A percentile compares a stretch with the other conserved stretches of the same genome.
Evolutionary conservation across 1,140 invertebrate genomes (phyloP).

Genomic region (Rhagoletis pomonella): DNA sequence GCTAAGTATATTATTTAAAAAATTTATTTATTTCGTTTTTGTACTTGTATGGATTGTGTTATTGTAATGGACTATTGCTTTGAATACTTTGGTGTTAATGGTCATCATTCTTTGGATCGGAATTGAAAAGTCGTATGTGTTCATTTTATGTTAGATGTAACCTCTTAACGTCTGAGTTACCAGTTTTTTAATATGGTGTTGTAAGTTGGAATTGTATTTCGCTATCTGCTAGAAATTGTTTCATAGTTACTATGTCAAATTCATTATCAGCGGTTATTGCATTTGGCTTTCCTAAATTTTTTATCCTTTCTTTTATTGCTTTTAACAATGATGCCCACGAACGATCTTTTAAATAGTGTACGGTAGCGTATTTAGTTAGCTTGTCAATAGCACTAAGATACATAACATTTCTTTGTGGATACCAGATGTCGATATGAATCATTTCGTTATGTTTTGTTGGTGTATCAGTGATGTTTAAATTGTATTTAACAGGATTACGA

Average conservation of each 20-base stretch:
- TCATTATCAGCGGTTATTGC: not conserved
- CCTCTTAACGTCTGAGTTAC: slow-evolving; percentile 9
- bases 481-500: slow-evolving; percentile 32
- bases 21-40: too few species aligned
- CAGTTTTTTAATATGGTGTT: not conserved
- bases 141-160: slow-evolving; percentile 18
- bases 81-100: too few species aligned
- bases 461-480: slow-evolving; percentile 44
- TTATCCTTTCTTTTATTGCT: slow-evolving; percentile 16
- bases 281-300: slow-evolving; percentile 1
- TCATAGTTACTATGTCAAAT: not conserved
- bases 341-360: slow-evolving; percentile 28
- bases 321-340: slow-evolving; percentile 12
- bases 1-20: too few species aligned
- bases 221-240: not conserved
- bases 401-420: slow-evolving; percentile 43
- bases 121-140: slow-evolving; percentile 6
- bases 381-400: slow-evolving; percentile 47
- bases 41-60: too few species aligned
- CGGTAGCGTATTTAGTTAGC: slow-evolving; percentile 51
- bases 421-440: slow-evolving; percentile 53
- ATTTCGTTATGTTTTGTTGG: slow-evolving; percentile 44
- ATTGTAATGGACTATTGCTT: too few species aligned
- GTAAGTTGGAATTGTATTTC: slow-evolving; percentile 5
- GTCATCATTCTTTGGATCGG: not conserved